Conservation (phyloP, 2,797 vertebrate species). For the Streptopelia turtur region DNA sequence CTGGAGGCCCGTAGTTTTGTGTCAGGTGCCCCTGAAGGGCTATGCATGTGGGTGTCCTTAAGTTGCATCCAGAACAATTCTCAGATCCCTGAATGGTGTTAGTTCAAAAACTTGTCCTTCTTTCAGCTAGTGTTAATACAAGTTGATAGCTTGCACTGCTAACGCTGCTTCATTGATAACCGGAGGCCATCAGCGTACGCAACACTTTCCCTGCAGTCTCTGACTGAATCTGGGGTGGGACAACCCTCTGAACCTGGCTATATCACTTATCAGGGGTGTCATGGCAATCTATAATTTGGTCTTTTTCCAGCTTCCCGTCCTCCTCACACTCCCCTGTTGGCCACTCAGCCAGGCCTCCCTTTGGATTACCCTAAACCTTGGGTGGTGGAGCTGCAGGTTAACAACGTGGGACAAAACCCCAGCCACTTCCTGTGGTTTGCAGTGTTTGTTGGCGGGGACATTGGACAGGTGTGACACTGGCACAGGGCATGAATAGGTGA, state of each 20-base stretch:
- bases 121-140: neutral
- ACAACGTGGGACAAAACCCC: neutral
- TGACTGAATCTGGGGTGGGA: neutral
- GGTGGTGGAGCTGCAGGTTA: neutral
- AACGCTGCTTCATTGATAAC: neutral
- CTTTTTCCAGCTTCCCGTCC: neutral
- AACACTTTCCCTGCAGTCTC: neutral
- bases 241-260: neutral
- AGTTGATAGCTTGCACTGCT: neutral
- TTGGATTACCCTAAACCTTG: neutral
- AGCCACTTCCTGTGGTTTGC: neutral
- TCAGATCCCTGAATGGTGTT: neutral
- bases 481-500: neutral
- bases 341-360: neutral
- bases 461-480: neutral
- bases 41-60: neutral
- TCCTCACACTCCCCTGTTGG: neutral
- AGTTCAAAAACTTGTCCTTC: neutral
- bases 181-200: neutral
- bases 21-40: neutral
- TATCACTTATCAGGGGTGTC: neutral
- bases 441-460: neutral
- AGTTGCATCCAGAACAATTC: neutral
- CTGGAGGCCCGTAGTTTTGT: neutral
- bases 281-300: neutral